Conservation (phyloP, 2,888 invertebrate genomes). For the Chaetogeoica ovagalla region DNA sequence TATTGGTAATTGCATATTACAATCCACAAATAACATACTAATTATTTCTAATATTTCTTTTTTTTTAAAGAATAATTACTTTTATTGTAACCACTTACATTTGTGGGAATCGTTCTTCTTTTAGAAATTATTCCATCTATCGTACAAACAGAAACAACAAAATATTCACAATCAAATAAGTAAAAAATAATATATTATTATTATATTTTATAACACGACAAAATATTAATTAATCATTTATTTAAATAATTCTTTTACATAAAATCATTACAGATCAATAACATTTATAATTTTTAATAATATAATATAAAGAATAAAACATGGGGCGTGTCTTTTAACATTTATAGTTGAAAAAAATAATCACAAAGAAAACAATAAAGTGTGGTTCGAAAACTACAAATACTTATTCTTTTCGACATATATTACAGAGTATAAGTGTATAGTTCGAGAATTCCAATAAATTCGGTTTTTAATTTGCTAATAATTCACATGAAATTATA, state of each 20-base stretch:
- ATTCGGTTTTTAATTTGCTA: not conserved
- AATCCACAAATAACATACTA: not conserved
- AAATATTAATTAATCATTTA: not conserved
- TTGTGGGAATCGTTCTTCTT: not conserved
- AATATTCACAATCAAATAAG: not conserved
- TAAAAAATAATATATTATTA: not conserved
- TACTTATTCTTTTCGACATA: not conserved
- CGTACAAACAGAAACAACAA: not conserved
- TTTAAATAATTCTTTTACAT: not conserved
- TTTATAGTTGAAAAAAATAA: not conserved
- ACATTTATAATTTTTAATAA: not conserved
- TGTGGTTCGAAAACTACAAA: not conserved
- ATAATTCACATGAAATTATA: not conserved
- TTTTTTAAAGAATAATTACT: not conserved
- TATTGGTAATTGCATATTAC: not conserved
- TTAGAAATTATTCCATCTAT: not conserved
- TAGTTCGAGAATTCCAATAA: not conserved
- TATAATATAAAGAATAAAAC: constrained; percentile 6
- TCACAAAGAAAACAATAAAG: not conserved
- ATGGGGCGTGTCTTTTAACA: not conserved
- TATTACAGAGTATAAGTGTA: no score
- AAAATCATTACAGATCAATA: constrained; percentile 32
- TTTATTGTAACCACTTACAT: not conserved
- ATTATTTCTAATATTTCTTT: not conserved
- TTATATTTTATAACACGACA: not conserved